Evolutionary conservation across 2,888 invertebrate species (phyloP), one percentile per base, ranked within the genome.

Genomic region (Hypomecis punctinalis): DNA sequence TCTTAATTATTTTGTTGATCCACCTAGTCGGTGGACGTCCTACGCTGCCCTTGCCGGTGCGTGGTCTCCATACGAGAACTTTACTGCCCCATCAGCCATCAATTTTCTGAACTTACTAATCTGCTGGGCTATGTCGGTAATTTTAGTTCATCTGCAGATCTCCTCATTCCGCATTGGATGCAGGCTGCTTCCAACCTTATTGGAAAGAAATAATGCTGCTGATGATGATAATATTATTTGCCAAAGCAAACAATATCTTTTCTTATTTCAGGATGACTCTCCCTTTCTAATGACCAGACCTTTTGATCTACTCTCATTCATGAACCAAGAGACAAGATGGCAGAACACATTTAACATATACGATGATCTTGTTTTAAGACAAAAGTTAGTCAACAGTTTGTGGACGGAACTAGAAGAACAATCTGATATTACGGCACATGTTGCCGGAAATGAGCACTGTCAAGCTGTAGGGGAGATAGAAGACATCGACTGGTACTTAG

Each of bases 321-420:
- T 97, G 77, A 96, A 96, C 67, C 97, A 97, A 89, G 97, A 97
- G 78, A 94, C 94, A 46, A 90, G 96, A 35, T 94, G 94, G 81
- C 92, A 94, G 55, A 94, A 94, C 66, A 94, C 96, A 52, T 93
- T 94, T 65, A 90, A 90, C 49, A 82, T 96, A 47, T 95, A 96
- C 79, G 90, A 95, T 74, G 95, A 96, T 75, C 93, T 97, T 61
- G 85, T 94, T 9, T 88, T 89, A 5, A 94, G 95, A 59, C 96
- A 96, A 81, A 90, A 93, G 55, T 87, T 94, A 9, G 95, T 97
- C 62, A 95, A 96, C 72, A 91, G 89, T 52, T 85, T 95, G 69
- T 95, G 95, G 94, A 78, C 86, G 0, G 86, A 91, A 11, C 78
- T 95, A 43, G 93, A 94, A 76, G 93, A 93, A 66, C 94, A 95